These are phyloP conservation scores for Sphaerophoria rueppellii DNA, from an alignment of 2,888 invertebrate genomes.

Conservation along the genomic window DNA sequence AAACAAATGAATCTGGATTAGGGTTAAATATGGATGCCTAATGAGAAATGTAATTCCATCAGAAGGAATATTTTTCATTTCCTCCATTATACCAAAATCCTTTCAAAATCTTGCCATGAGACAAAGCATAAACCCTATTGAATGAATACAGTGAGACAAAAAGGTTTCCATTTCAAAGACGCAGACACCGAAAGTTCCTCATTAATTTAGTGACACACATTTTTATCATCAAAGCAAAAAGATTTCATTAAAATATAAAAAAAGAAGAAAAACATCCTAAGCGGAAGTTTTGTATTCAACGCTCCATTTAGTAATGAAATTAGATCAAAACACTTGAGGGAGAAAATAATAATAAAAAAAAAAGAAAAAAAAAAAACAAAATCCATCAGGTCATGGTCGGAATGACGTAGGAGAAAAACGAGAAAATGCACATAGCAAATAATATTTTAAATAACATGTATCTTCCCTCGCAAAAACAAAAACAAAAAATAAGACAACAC, in stretches of 20 bases:
- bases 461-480: constrained; percentile 24
- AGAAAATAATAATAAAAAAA: not conserved
- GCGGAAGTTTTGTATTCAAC: constrained; percentile 35
- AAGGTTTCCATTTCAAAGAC: not conserved
- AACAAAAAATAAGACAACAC: too few relatives aligned
- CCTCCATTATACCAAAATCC: too few relatives aligned
- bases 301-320: constrained; percentile 62
- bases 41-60: too few relatives aligned
- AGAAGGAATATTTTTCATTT: too few relatives aligned
- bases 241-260: constrained; percentile 1
- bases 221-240: not conserved
- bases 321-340: constrained; percentile 44
- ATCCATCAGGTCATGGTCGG: constrained; percentile 61
- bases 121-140: not conserved
- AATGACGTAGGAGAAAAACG: constrained; percentile 21
- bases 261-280: not conserved
- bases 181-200: not conserved
- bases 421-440: constrained; percentile 23
- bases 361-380: constrained; percentile 5
- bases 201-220: not conserved
- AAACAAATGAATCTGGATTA: too few relatives aligned
- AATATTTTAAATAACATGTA: constrained; percentile 37
- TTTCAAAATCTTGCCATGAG: not conserved
- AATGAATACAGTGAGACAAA: not conserved
- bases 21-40: too few relatives aligned